Evolutionary conservation across 2,797 vertebrate species (phyloP).

Genomic region (Rhinichthys osculus): DNA sequence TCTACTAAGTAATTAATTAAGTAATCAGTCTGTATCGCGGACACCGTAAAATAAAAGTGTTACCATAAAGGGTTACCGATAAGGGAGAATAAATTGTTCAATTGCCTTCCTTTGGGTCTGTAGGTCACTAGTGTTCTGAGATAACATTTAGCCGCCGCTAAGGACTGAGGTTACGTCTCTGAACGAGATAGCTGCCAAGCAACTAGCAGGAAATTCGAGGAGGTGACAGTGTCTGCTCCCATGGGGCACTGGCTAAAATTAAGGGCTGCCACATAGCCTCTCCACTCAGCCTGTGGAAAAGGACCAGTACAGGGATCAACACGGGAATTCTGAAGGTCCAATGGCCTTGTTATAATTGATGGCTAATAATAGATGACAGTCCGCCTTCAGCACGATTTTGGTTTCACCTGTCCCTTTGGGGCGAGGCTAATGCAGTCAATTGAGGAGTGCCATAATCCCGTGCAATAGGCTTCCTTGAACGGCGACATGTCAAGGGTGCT

Average conservation of each 20-base stretch:
- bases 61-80: too few relatives aligned
- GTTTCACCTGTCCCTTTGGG: constrained; percentile 30
- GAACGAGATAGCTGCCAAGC: constrained; percentile 42
- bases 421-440: constrained; percentile 41
- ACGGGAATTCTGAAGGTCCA: constrained; percentile 28
- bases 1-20: too few relatives aligned
- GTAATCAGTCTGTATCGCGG: too few relatives aligned
- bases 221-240: constrained; percentile 45
- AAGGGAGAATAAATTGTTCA: constrained; percentile 23
- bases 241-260: constrained; percentile 39
- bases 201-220: constrained; percentile 41
- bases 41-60: too few relatives aligned
- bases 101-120: constrained; percentile 38
- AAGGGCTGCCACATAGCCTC: constrained; percentile 41
- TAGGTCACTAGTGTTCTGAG: constrained; percentile 44
- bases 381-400: constrained; percentile 35
- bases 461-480: constrained; percentile 1
- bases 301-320: constrained; percentile 9
- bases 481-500: constrained; percentile 1
- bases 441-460: constrained; percentile 33
- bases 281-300: constrained; percentile 15
- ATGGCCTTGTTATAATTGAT: constrained; percentile 49
- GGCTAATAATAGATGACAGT: constrained; percentile 51
- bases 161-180: constrained; percentile 40
- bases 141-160: constrained; percentile 49